Evolutionary conservation across 2,888 invertebrate genomes (phyloP).

Genomic region (Lordiphosa andalusiaca): DNA sequence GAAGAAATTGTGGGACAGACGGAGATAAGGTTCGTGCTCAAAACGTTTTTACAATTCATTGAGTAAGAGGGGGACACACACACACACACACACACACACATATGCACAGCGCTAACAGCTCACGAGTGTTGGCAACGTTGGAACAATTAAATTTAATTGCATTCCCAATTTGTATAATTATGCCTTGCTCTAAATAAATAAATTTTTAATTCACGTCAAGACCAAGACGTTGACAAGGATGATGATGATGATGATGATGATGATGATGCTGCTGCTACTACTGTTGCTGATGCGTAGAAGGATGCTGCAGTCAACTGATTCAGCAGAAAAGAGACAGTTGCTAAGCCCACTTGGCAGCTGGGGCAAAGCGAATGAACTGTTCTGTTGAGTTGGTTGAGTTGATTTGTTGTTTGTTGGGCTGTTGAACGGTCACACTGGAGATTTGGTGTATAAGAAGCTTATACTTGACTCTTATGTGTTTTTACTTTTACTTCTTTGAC

Average conservation of each 20-base stretch:
- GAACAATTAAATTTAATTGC: slow-evolving; percentile 75
- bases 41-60: slow-evolving; percentile 73
- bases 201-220: slow-evolving; percentile 68
- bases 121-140: slow-evolving; percentile 61
- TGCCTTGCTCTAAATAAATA: slow-evolving; percentile 65
- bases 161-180: slow-evolving; percentile 77
- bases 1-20: slow-evolving; percentile 7
- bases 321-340: too few species aligned
- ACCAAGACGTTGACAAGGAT: slow-evolving; percentile 28
- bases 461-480: too few species aligned
- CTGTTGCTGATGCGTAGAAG: too few species aligned
- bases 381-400: too few species aligned
- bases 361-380: too few species aligned
- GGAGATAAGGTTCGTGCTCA: slow-evolving; percentile 68
- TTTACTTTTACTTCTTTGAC: too few species aligned
- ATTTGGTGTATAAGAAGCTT: too few species aligned
- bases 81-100: slow-evolving; percentile 23
- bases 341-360: too few species aligned
- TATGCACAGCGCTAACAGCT: slow-evolving; percentile 9
- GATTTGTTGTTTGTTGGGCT: too few species aligned
- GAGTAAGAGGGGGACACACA: slow-evolving; percentile 34
- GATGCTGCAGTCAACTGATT: too few species aligned
- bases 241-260: slow-evolving; percentile 7
- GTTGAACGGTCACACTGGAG: too few species aligned
- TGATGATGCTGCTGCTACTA: too few species aligned